Evolutionary conservation across 2,113 vertebrate species (phyloP).

Genomic region (Chroicocephalus ridibundus): DNA sequence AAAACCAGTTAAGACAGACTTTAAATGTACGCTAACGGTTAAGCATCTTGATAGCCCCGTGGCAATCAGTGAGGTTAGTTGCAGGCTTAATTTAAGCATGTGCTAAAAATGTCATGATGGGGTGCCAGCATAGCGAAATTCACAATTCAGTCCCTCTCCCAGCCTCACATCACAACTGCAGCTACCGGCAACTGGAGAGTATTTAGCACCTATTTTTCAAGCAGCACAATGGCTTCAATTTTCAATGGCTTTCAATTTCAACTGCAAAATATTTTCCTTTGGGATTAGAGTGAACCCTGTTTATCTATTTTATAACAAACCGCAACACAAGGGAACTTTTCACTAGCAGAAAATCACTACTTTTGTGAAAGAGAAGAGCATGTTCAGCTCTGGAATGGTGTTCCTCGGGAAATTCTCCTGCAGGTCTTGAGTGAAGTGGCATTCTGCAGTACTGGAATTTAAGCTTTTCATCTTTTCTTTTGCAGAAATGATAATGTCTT

Average conservation of each 20-base stretch:
- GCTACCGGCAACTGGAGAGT: background rate
- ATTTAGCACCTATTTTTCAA: background rate
- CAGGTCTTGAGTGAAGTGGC: background rate
- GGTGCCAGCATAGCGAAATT: fast-evolving
- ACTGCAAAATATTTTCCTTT: background rate
- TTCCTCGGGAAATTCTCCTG: background rate
- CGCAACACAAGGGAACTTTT: background rate
- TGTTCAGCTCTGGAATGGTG: background rate
- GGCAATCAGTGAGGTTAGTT: background rate
- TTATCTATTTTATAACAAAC: background rate
- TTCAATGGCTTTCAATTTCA: background rate
- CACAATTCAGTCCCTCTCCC: background rate
- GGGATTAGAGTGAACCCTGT: background rate
- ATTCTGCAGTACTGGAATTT: background rate
- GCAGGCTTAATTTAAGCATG: background rate
- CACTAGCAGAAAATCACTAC: background rate
- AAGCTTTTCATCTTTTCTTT: background rate
- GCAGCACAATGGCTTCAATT: background rate
- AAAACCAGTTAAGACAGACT: background rate
- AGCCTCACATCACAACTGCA: background rate
- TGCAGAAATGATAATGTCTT: background rate
- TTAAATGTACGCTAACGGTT: background rate
- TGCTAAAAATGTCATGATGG: background rate
- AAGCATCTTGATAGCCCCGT: background rate
- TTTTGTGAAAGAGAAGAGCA: background rate